Evolutionary conservation across 2,113 vertebrate species (phyloP).

Genomic region (Mormyrus lacerda): DNA sequence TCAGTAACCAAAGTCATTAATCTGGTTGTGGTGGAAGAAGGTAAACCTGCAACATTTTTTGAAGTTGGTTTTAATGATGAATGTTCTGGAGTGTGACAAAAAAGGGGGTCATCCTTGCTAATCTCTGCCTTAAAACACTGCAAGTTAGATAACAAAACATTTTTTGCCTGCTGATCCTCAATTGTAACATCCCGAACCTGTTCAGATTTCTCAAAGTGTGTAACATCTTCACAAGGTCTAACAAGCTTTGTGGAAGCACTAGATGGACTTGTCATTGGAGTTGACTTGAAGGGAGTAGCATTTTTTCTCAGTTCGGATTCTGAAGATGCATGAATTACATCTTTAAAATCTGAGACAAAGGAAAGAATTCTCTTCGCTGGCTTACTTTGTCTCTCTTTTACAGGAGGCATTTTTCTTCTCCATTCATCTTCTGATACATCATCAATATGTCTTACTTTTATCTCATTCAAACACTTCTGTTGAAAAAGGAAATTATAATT

Average conservation of each 20-base stretch:
- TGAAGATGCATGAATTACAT: conserved; percentile 49
- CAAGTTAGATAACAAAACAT: conserved; percentile 50
- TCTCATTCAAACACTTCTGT: conserved; percentile 45
- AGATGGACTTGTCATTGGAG: not conserved
- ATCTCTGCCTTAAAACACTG: conserved; percentile 58
- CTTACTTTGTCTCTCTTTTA: conserved; percentile 61
- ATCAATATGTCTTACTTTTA: conserved; percentile 61
- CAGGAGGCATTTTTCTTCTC: conserved; percentile 52
- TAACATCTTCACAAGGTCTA: conserved; percentile 24
- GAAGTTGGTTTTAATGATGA: conserved; percentile 27
- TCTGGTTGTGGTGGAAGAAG: conserved; percentile 38
- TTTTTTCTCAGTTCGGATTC: conserved; percentile 50
- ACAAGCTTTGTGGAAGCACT: conserved; percentile 12
- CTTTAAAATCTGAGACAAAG: conserved; percentile 69
- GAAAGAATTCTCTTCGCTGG: conserved; percentile 67
- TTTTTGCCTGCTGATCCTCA: conserved; percentile 40
- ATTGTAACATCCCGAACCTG: not conserved
- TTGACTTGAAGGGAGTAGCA: conserved; percentile 29
- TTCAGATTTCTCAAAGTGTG: conserved; percentile 25
- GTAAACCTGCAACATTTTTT: conserved; percentile 41
- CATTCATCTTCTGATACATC: conserved; percentile 62
- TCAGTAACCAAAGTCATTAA: not conserved
- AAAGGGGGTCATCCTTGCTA: conserved; percentile 47
- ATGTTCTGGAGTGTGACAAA: conserved; percentile 31
- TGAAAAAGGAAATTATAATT: conserved; percentile 55